Base-by-base conservation (phyloP, 2,113 vertebrate genomes). In the Campylorhamphus procurvoides region DNA sequence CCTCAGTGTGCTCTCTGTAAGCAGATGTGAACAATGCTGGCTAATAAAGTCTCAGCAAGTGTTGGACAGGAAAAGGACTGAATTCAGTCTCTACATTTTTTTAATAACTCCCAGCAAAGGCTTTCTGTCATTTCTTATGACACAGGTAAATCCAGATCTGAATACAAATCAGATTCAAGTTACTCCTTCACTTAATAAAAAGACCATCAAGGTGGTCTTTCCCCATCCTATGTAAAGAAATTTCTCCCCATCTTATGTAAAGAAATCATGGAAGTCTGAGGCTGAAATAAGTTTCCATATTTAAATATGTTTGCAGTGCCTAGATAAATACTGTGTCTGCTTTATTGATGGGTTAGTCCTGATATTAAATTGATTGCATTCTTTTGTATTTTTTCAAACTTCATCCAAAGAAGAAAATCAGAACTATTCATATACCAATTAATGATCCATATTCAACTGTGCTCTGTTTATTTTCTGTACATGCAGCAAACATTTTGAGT, bases 21-120 rank as follows among this genome's bases (percentile, higher is more conserved):
- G 96, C 97, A 97, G 94, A 97, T 97, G 95, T 97, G 93, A 96
- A 95, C 92, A 84, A 40, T 84, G 86, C 89, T 93, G 90, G 87
- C 93, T 97, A 96, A 97, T 91, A 83, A 96, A 94, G 72, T 86
- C 95, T 94, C 83, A 73, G 78, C 68, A 95, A 94, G 44, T 50
- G 58, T 29, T 85, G 90, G 72, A 82, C 94, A 92, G 77, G 44
- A 74, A 91, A 39, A 59, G 24, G 25, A 60, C 49, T 81, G 66
- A 79, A 82, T 93, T 87, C 53, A 81, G 55, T 10, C 64, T 76
- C 55, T 64, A 12, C 12, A 4, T 52, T 63, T 80, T 74, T 66
- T 50, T 28, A 93, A 84, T 58, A 76, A 83, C 44, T 93, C 75
- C 62, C 44, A 63, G 37, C 19, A 84, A 92, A 82, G 37, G 37